Evolutionary conservation across 1,140 invertebrate species (phyloP).

Genomic region (Diuraphis noxia): DNA sequence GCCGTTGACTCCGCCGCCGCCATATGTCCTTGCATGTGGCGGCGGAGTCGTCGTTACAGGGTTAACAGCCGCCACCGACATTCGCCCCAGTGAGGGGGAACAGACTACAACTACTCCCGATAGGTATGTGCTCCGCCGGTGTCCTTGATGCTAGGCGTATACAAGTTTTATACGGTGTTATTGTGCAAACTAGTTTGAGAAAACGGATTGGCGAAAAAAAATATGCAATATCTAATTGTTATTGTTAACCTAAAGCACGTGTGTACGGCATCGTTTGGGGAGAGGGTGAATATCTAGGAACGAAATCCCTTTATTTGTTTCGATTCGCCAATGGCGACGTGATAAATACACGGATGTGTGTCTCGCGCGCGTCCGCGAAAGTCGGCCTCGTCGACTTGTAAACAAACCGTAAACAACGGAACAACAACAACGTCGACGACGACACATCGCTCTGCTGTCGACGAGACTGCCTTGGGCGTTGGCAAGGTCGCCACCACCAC

Average conservation of each 20-base stretch:
- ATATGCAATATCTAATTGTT: not conserved
- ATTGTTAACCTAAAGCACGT: not conserved
- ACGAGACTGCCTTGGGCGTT: constrained; percentile 51
- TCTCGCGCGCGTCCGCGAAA: constrained; percentile 19
- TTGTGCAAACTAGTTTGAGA: constrained; percentile 34
- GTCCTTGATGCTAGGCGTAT: constrained; percentile 26
- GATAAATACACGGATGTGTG: not conserved
- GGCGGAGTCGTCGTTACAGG: constrained; percentile 29
- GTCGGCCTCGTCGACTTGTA: constrained; percentile 21
- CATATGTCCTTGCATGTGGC: constrained; percentile 30
- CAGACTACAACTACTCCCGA: not conserved
- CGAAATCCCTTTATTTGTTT: not conserved
- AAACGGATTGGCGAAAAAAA: not conserved
- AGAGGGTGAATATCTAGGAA: not conserved
- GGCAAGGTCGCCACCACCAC: constrained; percentile 38
- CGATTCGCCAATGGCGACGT: not conserved
- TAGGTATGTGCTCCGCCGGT: not conserved
- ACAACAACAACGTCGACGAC: constrained; percentile 33
- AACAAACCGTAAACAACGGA: constrained; percentile 43
- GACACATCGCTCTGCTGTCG: not conserved
- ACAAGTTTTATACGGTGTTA: not conserved
- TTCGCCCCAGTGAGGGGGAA: not conserved
- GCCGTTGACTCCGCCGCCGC: constrained; percentile 50
- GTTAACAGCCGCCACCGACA: constrained; percentile 47
- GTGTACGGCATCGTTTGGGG: not conserved